phyloP scores from a whole-genome alignment of 2,113 vertebrate genomes.

The Manacus vitellinus region DNA sequence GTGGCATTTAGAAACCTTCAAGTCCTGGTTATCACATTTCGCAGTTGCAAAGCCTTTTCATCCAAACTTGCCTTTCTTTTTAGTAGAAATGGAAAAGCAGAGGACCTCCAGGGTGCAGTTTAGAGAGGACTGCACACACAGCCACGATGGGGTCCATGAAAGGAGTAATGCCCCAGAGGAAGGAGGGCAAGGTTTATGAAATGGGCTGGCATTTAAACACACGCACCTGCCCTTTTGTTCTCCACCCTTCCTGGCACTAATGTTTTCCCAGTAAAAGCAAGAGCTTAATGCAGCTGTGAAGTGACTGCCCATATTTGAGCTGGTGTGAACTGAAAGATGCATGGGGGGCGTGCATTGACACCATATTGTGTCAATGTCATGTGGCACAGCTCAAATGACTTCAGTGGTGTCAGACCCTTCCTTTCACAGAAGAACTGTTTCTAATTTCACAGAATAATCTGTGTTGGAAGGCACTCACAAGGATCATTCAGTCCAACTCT shows the following conservation, averaged over 20 bases:
- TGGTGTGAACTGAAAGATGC: neutral
- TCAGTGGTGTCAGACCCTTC: neutral
- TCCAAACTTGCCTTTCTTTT: neutral
- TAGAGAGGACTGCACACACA: neutral
- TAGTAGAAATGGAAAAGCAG: neutral
- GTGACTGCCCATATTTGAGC: rapidly evolving
- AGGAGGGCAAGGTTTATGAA: neutral
- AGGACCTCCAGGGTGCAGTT: neutral
- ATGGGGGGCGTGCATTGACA: neutral
- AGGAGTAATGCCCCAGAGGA: neutral
- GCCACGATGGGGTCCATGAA: neutral
- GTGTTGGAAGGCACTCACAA: neutral
- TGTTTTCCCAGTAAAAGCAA: neutral
- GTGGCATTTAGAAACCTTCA: neutral
- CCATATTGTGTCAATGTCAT: rapidly evolving
- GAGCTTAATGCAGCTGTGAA: neutral
- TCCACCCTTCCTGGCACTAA: neutral
- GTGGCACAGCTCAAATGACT: rapidly evolving
- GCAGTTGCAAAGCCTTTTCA: neutral
- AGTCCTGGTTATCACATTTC: neutral
- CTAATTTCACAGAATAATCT: neutral
- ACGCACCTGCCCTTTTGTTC: neutral
- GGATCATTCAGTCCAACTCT: neutral
- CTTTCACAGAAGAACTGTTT: neutral
- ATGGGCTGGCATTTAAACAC: neutral